These are phyloP conservation scores for Gobionotothen gibberifrons DNA, from an alignment of 2,797 vertebrate species.

Conservation along the genomic window DNA sequence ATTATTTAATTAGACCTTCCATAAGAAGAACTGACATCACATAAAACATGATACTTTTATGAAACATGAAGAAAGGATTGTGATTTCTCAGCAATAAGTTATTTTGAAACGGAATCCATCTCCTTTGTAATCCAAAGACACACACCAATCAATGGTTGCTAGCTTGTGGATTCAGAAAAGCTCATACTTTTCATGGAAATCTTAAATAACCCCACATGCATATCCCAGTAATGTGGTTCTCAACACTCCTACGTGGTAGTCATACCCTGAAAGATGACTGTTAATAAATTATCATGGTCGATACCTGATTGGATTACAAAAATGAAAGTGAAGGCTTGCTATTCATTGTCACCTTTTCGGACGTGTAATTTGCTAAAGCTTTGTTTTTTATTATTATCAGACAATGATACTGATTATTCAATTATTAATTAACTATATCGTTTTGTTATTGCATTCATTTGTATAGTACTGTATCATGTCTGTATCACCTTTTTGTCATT, in stretches of 20 bases:
- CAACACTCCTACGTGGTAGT: neutral
- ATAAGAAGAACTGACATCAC: too few species aligned
- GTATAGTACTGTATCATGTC: too few species aligned
- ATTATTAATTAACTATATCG: too few species aligned
- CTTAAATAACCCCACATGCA: neutral
- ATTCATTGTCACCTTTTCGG: neutral
- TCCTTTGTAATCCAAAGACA: constrained; percentile 9
- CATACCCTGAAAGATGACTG: neutral
- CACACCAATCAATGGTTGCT: neutral
- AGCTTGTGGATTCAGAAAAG: neutral
- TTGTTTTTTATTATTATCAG: too few species aligned
- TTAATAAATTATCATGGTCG: neutral
- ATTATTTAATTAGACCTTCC: too few species aligned
- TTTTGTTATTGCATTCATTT: too few species aligned
- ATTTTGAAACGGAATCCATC: constrained; percentile 1
- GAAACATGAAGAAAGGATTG: too few species aligned
- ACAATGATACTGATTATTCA: too few species aligned
- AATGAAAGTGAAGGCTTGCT: neutral
- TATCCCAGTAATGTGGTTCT: neutral
- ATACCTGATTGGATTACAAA: constrained; percentile 16
- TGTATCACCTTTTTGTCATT: too few species aligned
- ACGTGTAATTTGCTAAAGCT: too few species aligned
- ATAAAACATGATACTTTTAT: too few species aligned
- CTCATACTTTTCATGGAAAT: constrained; percentile 4
- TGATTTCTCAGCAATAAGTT: neutral